Conservation (phyloP, 2,888 invertebrate genomes). For the Campoplex nolae region DNA sequence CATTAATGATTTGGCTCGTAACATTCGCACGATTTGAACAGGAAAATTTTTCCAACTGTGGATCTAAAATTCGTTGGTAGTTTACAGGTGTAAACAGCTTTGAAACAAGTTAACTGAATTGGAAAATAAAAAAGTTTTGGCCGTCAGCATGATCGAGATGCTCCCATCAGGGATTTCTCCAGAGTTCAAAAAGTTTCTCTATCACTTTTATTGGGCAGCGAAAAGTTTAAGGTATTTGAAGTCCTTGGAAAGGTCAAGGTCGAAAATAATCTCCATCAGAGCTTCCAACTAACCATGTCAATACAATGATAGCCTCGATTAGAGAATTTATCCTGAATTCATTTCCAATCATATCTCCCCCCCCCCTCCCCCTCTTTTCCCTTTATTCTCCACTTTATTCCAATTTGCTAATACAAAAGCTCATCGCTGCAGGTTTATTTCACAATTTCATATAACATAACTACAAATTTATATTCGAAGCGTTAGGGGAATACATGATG, state of each 20-base stretch:
- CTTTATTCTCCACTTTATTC: neutral
- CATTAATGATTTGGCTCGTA: neutral
- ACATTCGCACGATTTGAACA: neutral
- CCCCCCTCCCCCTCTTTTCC: no score
- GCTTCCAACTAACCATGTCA: neutral
- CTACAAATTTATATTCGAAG: no score
- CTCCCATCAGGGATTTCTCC: neutral
- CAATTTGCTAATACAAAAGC: no score
- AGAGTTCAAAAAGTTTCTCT: neutral
- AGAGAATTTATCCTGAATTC: neutral
- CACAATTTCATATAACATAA: no score
- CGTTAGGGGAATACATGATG: no score
- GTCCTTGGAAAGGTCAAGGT: neutral
- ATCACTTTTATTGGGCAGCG: neutral
- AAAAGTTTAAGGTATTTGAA: neutral
- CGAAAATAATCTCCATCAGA: neutral
- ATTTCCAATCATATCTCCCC: neutral
- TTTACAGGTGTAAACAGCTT: slow-evolving; percentile 10
- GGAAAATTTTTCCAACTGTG: neutral
- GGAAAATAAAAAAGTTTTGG: slow-evolving; percentile 10
- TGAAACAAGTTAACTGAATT: neutral
- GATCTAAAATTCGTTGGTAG: neutral
- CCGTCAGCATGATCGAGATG: slow-evolving; percentile 13
- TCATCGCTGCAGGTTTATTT: no score
- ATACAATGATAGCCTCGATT: neutral